Percentiles rank a stretch among this genome's conserved stretches.
phyloP scores from a whole-genome alignment of 1,140 invertebrate species.

The Parapsyche elsis region DNA sequence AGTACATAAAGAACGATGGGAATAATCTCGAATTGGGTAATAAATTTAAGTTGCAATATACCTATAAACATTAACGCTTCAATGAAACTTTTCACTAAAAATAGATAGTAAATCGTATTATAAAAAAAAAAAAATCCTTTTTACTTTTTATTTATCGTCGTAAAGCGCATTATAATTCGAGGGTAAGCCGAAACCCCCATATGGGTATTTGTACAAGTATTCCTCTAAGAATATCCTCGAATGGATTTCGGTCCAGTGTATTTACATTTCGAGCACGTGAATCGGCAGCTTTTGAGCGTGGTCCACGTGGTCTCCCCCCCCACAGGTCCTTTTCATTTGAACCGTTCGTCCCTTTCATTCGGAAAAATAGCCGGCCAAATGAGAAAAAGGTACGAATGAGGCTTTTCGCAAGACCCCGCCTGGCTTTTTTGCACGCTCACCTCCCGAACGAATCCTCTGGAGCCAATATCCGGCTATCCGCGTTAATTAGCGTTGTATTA shows the following conservation, averaged over 20 bases:
- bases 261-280: conserved; percentile 18
- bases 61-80: too few relatives aligned
- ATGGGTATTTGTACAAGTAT: too few relatives aligned
- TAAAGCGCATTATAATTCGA: too few relatives aligned
- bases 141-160: too few relatives aligned
- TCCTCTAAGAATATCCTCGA: too few relatives aligned
- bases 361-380: conserved; percentile 31
- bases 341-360: conserved; percentile 32
- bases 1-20: too few relatives aligned
- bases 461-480: conserved; percentile 27
- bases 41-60: too few relatives aligned
- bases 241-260: not conserved
- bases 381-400: conserved; percentile 24
- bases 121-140: too few relatives aligned
- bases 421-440: conserved; percentile 15
- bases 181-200: too few relatives aligned
- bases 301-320: conserved; percentile 14
- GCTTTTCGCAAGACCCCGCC: not conserved
- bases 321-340: conserved; percentile 7
- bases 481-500: conserved; percentile 44
- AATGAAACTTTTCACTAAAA: too few relatives aligned
- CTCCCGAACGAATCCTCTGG: not conserved
- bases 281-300: conserved; percentile 6
- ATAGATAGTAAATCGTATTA: too few relatives aligned
- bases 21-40: too few relatives aligned